phyloP scores from a whole-genome alignment of 2,888 invertebrate species.

The Linnaemya tessellans region DNA sequence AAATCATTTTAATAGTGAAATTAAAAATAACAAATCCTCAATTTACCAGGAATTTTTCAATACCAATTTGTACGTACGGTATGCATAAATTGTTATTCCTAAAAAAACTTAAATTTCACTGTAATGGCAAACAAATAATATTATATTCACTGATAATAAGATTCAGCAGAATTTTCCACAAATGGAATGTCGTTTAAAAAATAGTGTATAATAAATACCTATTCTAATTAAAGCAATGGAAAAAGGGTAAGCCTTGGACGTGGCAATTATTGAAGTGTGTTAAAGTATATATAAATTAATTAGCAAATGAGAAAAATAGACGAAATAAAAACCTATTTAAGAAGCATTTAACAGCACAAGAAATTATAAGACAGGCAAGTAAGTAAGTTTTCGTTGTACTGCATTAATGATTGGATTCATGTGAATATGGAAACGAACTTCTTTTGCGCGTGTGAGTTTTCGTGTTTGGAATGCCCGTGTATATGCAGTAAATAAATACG shows the following conservation, averaged over 20 bases:
- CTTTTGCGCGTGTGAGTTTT: not conserved
- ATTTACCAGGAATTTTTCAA: constrained; percentile 7
- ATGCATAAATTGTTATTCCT: not conserved
- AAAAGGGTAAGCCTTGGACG: too few species aligned
- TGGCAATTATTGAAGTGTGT: not conserved
- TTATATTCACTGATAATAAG: too few species aligned
- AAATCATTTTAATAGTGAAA: too few species aligned
- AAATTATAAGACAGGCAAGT: not conserved
- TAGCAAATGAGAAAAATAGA: not conserved
- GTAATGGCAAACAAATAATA: too few species aligned
- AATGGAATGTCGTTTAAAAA: too few species aligned
- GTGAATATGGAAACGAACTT: not conserved
- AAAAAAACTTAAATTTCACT: too few species aligned
- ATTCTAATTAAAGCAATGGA: too few species aligned
- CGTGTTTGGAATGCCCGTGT: not conserved
- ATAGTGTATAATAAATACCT: too few species aligned
- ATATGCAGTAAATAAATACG: not conserved
- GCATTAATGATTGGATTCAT: not conserved
- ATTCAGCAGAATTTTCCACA: too few species aligned
- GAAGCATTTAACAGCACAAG: not conserved
- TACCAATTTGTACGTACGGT: not conserved
- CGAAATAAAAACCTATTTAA: not conserved
- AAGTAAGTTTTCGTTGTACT: not conserved
- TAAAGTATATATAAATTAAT: not conserved
- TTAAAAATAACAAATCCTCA: not conserved